Percentiles rank a stretch among this genome's conserved stretches.
These are phyloP conservation scores for Parapristionchus giblindavisi DNA, from an alignment of 2,888 invertebrate genomes.

Conservation along the genomic window DNA sequence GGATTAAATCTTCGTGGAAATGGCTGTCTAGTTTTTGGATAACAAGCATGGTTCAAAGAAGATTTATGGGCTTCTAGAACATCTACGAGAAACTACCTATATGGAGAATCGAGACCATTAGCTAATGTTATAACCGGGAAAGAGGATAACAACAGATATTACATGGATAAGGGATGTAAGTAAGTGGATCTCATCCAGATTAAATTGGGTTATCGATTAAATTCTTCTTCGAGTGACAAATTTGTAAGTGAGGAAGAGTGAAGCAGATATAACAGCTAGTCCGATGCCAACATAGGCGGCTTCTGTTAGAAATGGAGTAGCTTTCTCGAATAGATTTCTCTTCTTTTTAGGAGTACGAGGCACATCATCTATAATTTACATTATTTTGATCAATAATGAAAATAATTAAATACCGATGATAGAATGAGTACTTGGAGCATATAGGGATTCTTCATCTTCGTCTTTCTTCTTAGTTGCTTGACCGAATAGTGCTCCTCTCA, in stretches of 20 bases:
- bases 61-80: no score
- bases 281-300: slow-evolving; percentile 56
- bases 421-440: slow-evolving; percentile 34
- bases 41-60: no score
- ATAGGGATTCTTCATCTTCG: slow-evolving; percentile 36
- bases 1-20: no score
- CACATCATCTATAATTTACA: slow-evolving; percentile 34
- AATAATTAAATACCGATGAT: slow-evolving; percentile 5
- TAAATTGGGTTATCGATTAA: no score
- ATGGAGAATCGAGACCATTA: no score
- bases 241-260: slow-evolving; percentile 48
- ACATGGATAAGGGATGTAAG: no score
- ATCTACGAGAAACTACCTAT: no score
- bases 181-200: no score
- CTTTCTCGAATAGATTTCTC: slow-evolving; percentile 6
- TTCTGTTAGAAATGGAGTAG: slow-evolving; percentile 48
- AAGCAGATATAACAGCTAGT: slow-evolving; percentile 47
- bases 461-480: slow-evolving; percentile 16
- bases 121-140: no score
- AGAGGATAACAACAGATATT: no score
- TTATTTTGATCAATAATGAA: not conserved
- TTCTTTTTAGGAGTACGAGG: slow-evolving; percentile 34
- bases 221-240: slow-evolving; percentile 41
- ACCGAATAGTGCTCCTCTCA: slow-evolving; percentile 23
- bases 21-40: no score